phyloP scores from a whole-genome alignment of 2,113 vertebrate genomes.

The Pavo muticus region DNA sequence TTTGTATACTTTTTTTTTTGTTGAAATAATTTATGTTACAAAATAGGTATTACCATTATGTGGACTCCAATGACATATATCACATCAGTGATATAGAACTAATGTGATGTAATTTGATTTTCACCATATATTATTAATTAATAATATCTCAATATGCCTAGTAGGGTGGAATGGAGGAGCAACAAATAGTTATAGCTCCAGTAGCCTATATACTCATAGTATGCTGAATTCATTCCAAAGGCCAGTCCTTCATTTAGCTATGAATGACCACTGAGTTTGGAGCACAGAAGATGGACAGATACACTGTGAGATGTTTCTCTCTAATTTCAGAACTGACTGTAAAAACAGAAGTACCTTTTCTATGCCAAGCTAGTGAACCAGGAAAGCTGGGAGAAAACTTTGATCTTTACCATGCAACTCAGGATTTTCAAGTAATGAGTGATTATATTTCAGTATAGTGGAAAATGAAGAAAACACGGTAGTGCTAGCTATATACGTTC shows the following conservation, averaged over 20 bases:
- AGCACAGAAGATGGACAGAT: neutral
- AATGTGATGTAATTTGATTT: neutral
- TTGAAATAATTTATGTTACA: neutral
- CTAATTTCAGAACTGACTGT: neutral
- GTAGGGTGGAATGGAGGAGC: neutral
- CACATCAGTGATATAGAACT: neutral
- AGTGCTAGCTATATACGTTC: neutral
- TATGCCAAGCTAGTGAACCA: neutral
- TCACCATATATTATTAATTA: conserved; percentile 12
- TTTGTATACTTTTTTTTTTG: neutral
- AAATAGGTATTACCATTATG: neutral
- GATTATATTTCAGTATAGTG: neutral
- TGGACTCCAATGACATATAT: neutral
- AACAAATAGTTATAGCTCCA: neutral
- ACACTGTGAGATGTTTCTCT: neutral
- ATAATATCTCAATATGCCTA: neutral
- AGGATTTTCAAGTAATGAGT: neutral
- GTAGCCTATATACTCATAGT: neutral
- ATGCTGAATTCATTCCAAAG: neutral
- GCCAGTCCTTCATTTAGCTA: neutral
- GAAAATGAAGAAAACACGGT: neutral
- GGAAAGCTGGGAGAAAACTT: neutral
- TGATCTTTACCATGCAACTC: neutral
- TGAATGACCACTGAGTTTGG: neutral
- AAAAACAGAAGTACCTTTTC: neutral